Evolutionary conservation across 64 coral and sea anemone species (phyloP), one percentile per base, ranked within the genome.

Genomic region (Pocillopora verrucosa): DNA sequence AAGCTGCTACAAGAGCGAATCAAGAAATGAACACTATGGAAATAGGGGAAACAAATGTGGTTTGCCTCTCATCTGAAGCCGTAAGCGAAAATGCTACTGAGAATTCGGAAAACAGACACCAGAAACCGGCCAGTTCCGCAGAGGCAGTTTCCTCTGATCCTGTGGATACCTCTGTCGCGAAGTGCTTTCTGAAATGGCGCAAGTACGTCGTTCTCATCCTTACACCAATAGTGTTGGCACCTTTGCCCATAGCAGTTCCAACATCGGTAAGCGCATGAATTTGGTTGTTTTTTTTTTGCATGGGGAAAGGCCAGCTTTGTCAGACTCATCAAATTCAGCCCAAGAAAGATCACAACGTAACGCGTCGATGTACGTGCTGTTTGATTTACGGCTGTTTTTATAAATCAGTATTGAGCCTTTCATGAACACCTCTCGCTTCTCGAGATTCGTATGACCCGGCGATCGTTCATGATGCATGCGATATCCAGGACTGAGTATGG

Each of bases 161-260:
- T 51, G 56, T 75, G 76, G 76, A 62, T 84, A 25, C 82, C 82
- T 70, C 82, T 6, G 82, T 84, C 67, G 64, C 38, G 16, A 89
- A 36, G 80, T 75, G 60, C 17, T 34, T 96, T 58, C 11, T 85
- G 11, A 96, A 89, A 62, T 96, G 94, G 94, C 86, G 75, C 34
- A 88, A 91, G 15, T 96, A 92, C 56, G 74, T 96, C 9, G 89
- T 96, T 80, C 59, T 96, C 2, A 4, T 89, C 16, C 69, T 92
- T 0, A 72, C 87, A 16, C 94, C 94, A 36, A 51, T 96, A 35
- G 20, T 92, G 58, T 65, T 96, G 10, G 56, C 89, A 10, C 90
- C 94, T 34, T 56, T 96, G 24, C 94, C 90, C 9, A 59, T 96
- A 67, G 91, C 90, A 24, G 41, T 96, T 81, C 79, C 90, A 75